These are phyloP conservation scores for Leptopilina boulardi DNA, from an alignment of 1,140 invertebrate genomes.

Conservation along the genomic window DNA sequence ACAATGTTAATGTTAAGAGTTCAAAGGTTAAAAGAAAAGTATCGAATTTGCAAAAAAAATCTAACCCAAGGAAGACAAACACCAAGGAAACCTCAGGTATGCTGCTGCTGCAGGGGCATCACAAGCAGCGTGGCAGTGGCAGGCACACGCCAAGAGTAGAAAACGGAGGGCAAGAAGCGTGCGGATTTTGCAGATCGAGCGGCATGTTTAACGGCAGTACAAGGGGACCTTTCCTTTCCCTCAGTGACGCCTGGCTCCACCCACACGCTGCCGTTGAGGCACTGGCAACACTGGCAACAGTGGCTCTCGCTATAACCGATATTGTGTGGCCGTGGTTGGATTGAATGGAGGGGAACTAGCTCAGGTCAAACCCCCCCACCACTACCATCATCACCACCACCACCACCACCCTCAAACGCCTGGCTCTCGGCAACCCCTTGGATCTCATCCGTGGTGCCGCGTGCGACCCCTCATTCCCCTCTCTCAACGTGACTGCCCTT, in stretches of 20 bases:
- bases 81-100: no score
- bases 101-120: background rate
- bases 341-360: constrained; percentile 74
- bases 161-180: constrained; percentile 50
- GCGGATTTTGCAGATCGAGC: constrained; percentile 27
- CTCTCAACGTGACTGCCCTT: constrained; percentile 42
- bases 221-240: constrained; percentile 21
- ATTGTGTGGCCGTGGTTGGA: constrained; percentile 73
- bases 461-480: constrained; percentile 40
- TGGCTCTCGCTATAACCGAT: constrained; percentile 70
- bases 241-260: constrained; percentile 30
- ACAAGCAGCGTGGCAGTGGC: constrained; percentile 48
- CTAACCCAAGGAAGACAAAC: no score
- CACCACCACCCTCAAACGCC: constrained; percentile 39
- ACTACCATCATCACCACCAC: no score
- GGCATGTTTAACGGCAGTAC: constrained; percentile 33
- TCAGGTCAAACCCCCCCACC: constrained; percentile 70
- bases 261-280: constrained; percentile 38
- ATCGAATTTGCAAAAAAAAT: no score
- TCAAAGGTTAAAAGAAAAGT: no score
- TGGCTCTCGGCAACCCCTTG: constrained; percentile 37
- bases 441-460: constrained; percentile 44
- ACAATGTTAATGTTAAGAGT: no score
- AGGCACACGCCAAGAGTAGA: constrained; percentile 55
- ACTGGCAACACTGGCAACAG: constrained; percentile 73